phyloP scores from a whole-genome alignment of 2,888 invertebrate genomes.

The Diarsia mendica region DNA sequence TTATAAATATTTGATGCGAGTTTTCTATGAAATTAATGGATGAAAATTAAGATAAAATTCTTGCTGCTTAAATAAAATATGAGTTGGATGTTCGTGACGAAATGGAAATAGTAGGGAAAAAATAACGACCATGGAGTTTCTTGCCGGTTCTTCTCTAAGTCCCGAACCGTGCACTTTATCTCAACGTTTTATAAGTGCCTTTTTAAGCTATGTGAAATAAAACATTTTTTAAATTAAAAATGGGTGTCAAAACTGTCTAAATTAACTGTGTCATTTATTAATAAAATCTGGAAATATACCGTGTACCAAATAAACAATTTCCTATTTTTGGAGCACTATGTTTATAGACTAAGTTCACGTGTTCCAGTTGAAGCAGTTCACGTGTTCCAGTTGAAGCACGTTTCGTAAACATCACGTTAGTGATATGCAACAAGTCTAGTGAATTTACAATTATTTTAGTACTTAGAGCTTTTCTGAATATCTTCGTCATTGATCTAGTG shows the following conservation, averaged over 20 bases:
- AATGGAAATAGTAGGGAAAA: neutral
- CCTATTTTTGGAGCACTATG: neutral
- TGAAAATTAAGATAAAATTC: neutral
- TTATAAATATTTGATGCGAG: neutral
- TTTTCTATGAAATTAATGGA: conserved; percentile 1
- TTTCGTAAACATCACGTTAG: neutral
- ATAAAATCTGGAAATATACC: no score
- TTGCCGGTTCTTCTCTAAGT: no score
- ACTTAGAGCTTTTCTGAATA: neutral
- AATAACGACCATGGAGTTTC: no score
- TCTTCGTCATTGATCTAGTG: no score
- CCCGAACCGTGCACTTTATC: no score
- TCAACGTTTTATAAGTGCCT: no score
- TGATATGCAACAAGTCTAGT: conserved; percentile 46
- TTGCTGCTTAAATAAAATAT: neutral
- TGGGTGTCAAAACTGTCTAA: no score
- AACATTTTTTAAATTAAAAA: no score
- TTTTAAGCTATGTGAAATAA: no score
- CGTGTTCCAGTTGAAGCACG: conserved; percentile 1
- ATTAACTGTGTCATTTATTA: no score
- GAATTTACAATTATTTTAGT: conserved; percentile 19
- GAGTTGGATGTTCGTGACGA: neutral
- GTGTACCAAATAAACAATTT: no score
- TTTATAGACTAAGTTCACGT: neutral
- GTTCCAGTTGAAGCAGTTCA: neutral